Base-by-base conservation (phyloP, 2,113 vertebrate genomes). In the Microtus richardsoni region DNA sequence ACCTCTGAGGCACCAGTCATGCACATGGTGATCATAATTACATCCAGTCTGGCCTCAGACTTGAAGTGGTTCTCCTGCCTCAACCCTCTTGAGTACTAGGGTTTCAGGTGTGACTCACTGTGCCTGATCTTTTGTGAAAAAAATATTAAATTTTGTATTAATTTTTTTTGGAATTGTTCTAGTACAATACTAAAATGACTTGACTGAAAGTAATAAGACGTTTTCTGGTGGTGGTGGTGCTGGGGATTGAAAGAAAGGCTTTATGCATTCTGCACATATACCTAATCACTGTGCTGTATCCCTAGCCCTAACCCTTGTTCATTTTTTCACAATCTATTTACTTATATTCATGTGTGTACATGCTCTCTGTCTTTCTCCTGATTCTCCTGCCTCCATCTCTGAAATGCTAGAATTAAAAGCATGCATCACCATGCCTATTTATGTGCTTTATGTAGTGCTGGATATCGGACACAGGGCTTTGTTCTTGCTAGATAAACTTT, bases 131-230 rank as follows among this genome's bases (percentile, higher is more conserved):
- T 80, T 58, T 80, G 78, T 54, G 11, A 8, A n/a, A 80, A 80
- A 80, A n/a, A n/a, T 26, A 36, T 79, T 36, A 39, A 39, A 26
- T 82, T 82, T 80, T 80, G 49, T 22, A 82, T 82, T 82, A 58
- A 7, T 24, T 13, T 12, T 4, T 52, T 54, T 41, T 49, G 5
- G 9, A 92, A 85, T 88, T 89, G 2, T 77, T 96, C 39, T 89
- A n/a, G 44, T 88, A 89, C 82, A 88, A 88, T 41, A 80, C 49
- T 95, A 89, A 93, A 90, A 88, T 90, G 21, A 94, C 33, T 85
- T 62, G 75, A 70, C n/a, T 84, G 47, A 60, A 88, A 71, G 36
- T 58, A 36, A 10, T 71, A 39, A 71, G 47, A 47, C 28, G 39
- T 52, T 36, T 39, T 82, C 58, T 78, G 47, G 49, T 79, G 28